Base-by-base conservation (phyloP, 2,113 vertebrate genomes). In the Dromaius novaehollandiae region DNA sequence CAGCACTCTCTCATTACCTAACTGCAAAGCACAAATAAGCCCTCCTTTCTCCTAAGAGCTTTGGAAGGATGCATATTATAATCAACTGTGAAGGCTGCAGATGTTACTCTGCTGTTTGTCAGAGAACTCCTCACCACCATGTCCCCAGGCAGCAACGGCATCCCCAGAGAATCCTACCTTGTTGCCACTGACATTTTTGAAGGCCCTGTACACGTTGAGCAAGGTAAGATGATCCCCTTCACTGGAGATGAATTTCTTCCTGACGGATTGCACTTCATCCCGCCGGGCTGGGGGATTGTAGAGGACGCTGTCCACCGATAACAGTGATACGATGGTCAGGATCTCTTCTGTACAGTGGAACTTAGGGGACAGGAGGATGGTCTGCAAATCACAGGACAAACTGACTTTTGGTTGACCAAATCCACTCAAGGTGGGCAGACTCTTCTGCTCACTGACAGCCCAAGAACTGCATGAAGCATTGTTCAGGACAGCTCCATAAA, bases 211-310 rank as follows among this genome's bases (percentile, higher is more conserved):
- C 85, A 99, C 92, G 58, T 95, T 99, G 76, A 99, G 99, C 92
- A 99, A 98, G 6, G 99, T 99, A 56, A 99, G 95, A 87, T 99
- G 99, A 89, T 99, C 99, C 4, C 99, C 99, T 93, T 99, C 99
- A 2, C 99, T 99, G 89, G 99, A 99, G 66, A 97, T 97, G 95
- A 99, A 99, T 93, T 99, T 99, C 98, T 97, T 99, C 73, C 99
- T 98, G n/a, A 96, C 94, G 0, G 98, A 94, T 2, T 99, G 98
- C 44, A 99, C 99, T 44, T 99, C 99, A 0, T 99, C 99, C 61
- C 99, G 88, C 69, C 98, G 98, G 17, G 98, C 98, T 0, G 99
- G 99, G 3, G 99, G 99, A 85, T 98, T 99, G 95, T 98, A 98
- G 30, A 99, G 98, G 50, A 99, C 98, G 1, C 99, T 99, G 97